These are phyloP conservation scores for Rhizoglyphus robini DNA, from an alignment of 1,140 invertebrate genomes.

Conservation along the genomic window DNA sequence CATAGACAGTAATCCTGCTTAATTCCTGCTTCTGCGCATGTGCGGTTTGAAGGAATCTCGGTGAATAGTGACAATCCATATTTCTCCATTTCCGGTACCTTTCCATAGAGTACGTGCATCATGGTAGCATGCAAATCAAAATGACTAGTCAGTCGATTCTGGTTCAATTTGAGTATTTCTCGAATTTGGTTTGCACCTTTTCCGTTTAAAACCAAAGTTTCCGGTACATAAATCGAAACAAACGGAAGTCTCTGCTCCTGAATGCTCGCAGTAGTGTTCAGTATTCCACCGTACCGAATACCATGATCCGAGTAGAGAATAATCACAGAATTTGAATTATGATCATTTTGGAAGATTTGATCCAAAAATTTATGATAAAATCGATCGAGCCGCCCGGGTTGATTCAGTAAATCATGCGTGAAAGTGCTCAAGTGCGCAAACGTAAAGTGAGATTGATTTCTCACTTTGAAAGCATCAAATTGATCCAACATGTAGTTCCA, in stretches of 20 bases:
- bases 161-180: background rate
- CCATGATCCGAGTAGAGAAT: conserved; percentile 30
- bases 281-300: conserved; percentile 26
- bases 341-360: conserved; percentile 22
- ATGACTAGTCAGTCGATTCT: background rate
- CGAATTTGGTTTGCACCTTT: background rate
- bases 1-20: too few relatives aligned
- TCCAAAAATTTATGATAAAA: conserved; percentile 30
- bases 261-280: conserved; percentile 22
- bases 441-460: conserved; percentile 28
- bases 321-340: conserved; percentile 27
- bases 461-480: background rate
- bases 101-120: too few relatives aligned
- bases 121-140: too few relatives aligned
- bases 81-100: too few relatives aligned
- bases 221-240: conserved; percentile 23
- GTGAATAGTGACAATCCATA: too few relatives aligned
- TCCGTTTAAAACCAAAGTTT: background rate
- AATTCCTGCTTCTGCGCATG: too few relatives aligned
- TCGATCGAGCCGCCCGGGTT: conserved; percentile 30
- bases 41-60: too few relatives aligned
- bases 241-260: conserved; percentile 28
- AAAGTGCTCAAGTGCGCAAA: conserved; percentile 33
- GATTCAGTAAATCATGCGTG: conserved; percentile 33
- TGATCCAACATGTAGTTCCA: conserved; percentile 3